Conservation (phyloP, 1,140 invertebrate genomes). For the Lasioglossum albipes region DNA sequence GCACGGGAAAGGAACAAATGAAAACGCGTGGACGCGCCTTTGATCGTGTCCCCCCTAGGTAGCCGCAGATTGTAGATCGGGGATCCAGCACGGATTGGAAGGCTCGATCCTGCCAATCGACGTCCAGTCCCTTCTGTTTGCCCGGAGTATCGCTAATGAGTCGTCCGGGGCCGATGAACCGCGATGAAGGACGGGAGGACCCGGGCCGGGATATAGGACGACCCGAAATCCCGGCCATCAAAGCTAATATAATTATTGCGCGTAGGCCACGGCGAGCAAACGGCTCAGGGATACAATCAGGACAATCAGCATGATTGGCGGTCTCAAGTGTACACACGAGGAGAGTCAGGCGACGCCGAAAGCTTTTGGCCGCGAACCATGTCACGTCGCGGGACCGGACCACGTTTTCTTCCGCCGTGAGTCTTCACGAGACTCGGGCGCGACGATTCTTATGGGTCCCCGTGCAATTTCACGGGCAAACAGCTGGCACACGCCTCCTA, state of each 20-base stretch:
- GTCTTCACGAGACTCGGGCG: background rate
- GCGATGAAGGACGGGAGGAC: conserved; percentile 26
- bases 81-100: background rate
- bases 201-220: conserved; percentile 33
- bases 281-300: conserved; percentile 66
- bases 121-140: conserved; percentile 55
- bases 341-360: conserved; percentile 41
- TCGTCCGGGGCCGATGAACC: conserved; percentile 57
- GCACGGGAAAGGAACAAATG: too few species aligned
- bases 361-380: conserved; percentile 50
- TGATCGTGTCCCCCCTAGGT: conserved; percentile 1
- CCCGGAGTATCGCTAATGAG: conserved; percentile 64
- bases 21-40: background rate
- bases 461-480: too few species aligned
- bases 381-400: conserved; percentile 34
- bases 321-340: conserved; percentile 66
- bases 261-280: conserved; percentile 64
- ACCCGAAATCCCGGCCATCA: conserved; percentile 53
- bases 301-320: conserved; percentile 72
- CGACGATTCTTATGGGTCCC: too few species aligned
- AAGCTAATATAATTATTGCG: conserved; percentile 73
- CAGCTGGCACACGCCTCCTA: too few species aligned
- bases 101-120: conserved; percentile 24
- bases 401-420: conserved; percentile 6
- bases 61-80: conserved; percentile 5